Evolutionary conservation across 2,113 vertebrate species (phyloP).

Genomic region (Lipophrys pholis): DNA sequence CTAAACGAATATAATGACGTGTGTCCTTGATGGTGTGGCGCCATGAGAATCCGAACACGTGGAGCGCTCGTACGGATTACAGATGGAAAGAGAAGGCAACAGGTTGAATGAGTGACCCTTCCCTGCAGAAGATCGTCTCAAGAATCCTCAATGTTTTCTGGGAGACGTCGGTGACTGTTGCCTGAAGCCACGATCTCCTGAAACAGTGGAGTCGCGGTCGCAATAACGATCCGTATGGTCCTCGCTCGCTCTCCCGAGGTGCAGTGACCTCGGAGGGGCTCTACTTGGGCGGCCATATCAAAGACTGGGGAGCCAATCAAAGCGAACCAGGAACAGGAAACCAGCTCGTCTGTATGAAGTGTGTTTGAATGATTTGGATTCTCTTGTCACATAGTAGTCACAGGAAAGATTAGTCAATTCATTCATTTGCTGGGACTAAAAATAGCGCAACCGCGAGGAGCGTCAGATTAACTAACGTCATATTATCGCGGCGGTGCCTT

Average conservation of each 20-base stretch:
- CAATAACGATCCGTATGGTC: background rate
- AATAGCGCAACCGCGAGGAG: background rate
- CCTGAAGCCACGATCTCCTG: background rate
- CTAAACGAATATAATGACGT: background rate
- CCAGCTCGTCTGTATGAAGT: slow-evolving; percentile 42
- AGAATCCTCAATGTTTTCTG: no score
- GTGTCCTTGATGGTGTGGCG: no score
- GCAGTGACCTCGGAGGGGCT: slow-evolving; percentile 11
- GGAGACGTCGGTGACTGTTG: no score
- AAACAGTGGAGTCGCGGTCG: background rate
- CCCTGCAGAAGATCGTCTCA: no score
- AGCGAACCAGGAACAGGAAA: slow-evolving; percentile 35
- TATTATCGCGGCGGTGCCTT: slow-evolving; percentile 13
- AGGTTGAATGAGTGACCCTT: background rate
- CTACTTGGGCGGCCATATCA: slow-evolving; percentile 5
- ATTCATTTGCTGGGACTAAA: no score
- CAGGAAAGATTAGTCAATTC: no score
- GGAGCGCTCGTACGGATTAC: background rate
- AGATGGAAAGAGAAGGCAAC: background rate
- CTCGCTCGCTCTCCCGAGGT: slow-evolving; percentile 10
- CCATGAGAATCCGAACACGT: no score
- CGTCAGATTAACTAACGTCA: slow-evolving; percentile 34
- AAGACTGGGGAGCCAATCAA: background rate
- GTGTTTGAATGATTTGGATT: slow-evolving; percentile 20
- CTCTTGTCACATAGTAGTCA: background rate